Evolutionary conservation across 2,113 vertebrate species (phyloP).

Genomic region (Periophthalmus modestus): DNA sequence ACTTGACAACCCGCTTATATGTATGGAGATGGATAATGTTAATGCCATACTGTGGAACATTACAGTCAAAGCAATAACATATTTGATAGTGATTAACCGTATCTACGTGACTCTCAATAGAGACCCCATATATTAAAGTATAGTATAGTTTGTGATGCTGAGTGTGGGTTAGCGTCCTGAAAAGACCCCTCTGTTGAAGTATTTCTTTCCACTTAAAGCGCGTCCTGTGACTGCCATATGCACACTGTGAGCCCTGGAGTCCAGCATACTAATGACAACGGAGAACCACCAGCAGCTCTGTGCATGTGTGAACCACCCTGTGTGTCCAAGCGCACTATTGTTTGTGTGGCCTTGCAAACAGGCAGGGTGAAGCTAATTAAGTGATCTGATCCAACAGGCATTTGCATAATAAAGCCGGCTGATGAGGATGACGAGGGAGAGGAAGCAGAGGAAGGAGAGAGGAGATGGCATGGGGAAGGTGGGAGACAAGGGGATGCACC

Average conservation of each 20-base stretch:
- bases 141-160: conserved; percentile 54
- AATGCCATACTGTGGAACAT: too few species aligned
- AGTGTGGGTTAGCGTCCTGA: conserved; percentile 63
- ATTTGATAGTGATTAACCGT: too few species aligned
- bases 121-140: background rate
- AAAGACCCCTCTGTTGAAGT: conserved; percentile 55
- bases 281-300: conserved; percentile 23
- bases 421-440: conserved; percentile 51
- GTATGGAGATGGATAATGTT: too few species aligned
- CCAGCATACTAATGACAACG: conserved; percentile 39
- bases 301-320: conserved; percentile 15
- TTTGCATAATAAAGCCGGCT: conserved; percentile 76
- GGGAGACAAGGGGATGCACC: background rate
- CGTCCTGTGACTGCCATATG: conserved; percentile 52
- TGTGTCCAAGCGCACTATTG: conserved; percentile 7
- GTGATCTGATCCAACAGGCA: conserved; percentile 63
- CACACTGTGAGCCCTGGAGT: conserved; percentile 20
- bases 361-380: conserved; percentile 68
- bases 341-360: conserved; percentile 19
- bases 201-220: conserved; percentile 61
- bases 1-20: too few species aligned
- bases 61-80: too few species aligned
- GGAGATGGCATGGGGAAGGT: conserved; percentile 18
- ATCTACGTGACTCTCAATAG: background rate
- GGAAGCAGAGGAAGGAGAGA: conserved; percentile 28